Conservation (phyloP, 2,888 invertebrate genomes). For the Drosophila melanosoma region DNA sequence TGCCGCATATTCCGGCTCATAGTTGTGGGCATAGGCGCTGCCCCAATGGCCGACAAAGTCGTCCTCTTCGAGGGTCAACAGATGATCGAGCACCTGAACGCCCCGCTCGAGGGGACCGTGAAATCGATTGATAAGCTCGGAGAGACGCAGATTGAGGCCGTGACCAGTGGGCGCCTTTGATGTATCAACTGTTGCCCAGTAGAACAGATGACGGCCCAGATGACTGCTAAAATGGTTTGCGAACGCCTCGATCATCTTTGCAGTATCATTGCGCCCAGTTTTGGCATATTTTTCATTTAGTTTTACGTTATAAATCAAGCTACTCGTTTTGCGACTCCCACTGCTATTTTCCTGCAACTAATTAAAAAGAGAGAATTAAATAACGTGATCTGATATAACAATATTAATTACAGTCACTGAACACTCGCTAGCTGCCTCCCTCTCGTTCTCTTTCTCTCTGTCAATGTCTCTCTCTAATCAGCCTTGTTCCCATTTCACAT, state of each 20-base stretch:
- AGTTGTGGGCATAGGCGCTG: constrained; percentile 83
- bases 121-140: constrained; percentile 85
- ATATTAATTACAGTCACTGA: constrained; percentile 15
- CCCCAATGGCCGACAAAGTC: constrained; percentile 84
- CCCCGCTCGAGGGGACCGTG: constrained; percentile 85
- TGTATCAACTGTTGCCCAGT: constrained; percentile 87
- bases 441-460: constrained; percentile 1
- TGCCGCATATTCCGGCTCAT: constrained; percentile 78
- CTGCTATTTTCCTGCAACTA: constrained; percentile 28
- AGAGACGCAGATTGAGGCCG: constrained; percentile 87
- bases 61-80: constrained; percentile 87
- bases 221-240: constrained; percentile 85
- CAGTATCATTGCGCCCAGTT: constrained; percentile 41
- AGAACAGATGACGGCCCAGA: constrained; percentile 87
- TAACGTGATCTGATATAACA: constrained; percentile 33
- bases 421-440: background rate
- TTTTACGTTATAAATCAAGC: constrained; percentile 8
- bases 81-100: constrained; percentile 88
- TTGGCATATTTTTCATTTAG: constrained; percentile 47
- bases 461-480: constrained; percentile 9
- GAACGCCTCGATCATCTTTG: constrained; percentile 85
- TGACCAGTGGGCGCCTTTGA: constrained; percentile 46
- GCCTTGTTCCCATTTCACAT: constrained; percentile 33
- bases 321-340: constrained; percentile 25
- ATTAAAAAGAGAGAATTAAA: constrained; percentile 10